phyloP scores from a whole-genome alignment of 30 jellyfish, hydroid and myxozoan species.

The Sanderia malayensis region DNA sequence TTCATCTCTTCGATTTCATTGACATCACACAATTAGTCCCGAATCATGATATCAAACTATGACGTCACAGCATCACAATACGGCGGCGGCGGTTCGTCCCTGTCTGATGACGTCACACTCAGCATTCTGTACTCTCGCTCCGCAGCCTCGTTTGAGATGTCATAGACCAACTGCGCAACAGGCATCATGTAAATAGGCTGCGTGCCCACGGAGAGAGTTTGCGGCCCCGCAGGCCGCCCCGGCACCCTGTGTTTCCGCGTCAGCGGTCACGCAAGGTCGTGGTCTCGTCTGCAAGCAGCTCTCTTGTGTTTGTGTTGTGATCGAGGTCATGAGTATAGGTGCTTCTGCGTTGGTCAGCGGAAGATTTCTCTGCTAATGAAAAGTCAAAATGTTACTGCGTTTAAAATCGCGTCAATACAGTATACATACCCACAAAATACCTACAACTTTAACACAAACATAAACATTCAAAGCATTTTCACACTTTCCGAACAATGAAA shows the following conservation, averaged over 20 bases:
- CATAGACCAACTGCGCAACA: slow-evolving; percentile 68
- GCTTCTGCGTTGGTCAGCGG: too few species aligned
- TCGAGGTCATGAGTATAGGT: slow-evolving; percentile 55
- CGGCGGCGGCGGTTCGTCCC: slow-evolving; percentile 85
- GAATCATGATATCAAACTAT: too few species aligned
- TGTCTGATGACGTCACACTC: slow-evolving; percentile 41
- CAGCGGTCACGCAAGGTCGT: slow-evolving; percentile 36
- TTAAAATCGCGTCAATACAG: too few species aligned
- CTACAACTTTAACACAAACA: too few species aligned
- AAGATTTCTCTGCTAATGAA: too few species aligned
- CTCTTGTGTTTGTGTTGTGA: slow-evolving; percentile 81
- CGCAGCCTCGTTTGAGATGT: slow-evolving; percentile 35
- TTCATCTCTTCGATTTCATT: too few species aligned
- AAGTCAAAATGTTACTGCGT: too few species aligned
- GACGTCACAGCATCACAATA: slow-evolving; percentile 54
- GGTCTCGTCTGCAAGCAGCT: slow-evolving; percentile 74
- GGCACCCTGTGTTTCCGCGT: slow-evolving; percentile 48
- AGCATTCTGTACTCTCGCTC: slow-evolving; percentile 56
- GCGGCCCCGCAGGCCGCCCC: too few species aligned
- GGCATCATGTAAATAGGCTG: slow-evolving; percentile 92
- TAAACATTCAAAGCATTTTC: too few species aligned
- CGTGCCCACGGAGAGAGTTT: slow-evolving; percentile 80
- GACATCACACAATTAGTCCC: too few species aligned
- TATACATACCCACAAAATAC: too few species aligned
- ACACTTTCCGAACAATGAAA: too few species aligned